Conservation (phyloP, 2,797 vertebrate genomes). For the Scolopax rusticola region DNA sequence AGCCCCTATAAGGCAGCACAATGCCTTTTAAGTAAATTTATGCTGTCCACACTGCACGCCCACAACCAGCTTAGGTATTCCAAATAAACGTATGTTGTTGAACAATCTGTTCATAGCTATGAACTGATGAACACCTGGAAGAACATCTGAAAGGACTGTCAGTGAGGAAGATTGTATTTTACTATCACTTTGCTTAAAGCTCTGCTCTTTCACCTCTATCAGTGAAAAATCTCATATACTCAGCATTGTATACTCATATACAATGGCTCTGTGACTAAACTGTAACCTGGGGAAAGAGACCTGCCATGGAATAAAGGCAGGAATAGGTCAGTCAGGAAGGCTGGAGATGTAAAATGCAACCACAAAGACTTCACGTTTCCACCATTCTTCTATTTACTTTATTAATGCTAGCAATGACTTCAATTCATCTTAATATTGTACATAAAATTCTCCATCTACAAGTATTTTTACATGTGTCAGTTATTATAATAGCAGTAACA, state of each 20-base stretch:
- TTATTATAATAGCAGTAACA: not conserved
- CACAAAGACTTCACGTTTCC: not conserved
- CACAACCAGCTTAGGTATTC: not conserved
- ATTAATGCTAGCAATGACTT: not conserved
- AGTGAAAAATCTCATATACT: not conserved
- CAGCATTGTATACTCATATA: not conserved
- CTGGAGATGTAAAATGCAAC: not conserved
- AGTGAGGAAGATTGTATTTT: not conserved
- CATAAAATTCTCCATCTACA: not conserved
- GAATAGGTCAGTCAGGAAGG: not conserved
- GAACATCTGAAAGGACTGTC: not conserved
- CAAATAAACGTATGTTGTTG: accelerated
- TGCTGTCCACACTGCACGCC: not conserved
- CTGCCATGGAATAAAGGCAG: not conserved
- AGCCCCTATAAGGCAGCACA: not conserved
- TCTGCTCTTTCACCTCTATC: not conserved
- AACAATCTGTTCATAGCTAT: not conserved
- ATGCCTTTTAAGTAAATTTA: not conserved
- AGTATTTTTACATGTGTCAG: not conserved
- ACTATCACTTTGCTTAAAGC: not conserved
- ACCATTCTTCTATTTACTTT: not conserved
- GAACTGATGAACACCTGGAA: too few relatives aligned
- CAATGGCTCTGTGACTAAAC: not conserved
- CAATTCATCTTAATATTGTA: not conserved
- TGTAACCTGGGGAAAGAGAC: not conserved